Evolutionary conservation across 2,888 invertebrate species (phyloP).

Genomic region (Argyresthia albistria): DNA sequence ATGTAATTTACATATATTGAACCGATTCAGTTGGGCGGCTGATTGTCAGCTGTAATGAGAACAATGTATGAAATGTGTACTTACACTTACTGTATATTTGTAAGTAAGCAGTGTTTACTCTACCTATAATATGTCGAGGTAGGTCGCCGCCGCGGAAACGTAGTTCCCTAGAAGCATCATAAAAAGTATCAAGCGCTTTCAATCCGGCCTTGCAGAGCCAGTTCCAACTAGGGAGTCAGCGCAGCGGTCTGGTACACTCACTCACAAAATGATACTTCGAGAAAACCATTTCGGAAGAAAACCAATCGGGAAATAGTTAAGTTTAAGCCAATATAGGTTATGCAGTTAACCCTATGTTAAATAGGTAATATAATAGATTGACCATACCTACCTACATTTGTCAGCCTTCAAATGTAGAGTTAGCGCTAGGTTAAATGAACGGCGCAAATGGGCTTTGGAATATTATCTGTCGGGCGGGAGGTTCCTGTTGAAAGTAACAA

Average conservation of each 20-base stretch:
- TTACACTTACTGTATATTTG: neutral
- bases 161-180: constrained; percentile 24
- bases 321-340: no score
- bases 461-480: neutral
- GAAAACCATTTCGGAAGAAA: no score
- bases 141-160: constrained; percentile 18
- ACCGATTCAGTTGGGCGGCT: no score
- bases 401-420: no score
- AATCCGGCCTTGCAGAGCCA: constrained; percentile 45
- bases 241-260: constrained; percentile 29
- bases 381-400: no score
- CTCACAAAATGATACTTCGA: constrained; percentile 16
- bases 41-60: no score
- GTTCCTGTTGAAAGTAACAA: neutral
- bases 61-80: neutral
- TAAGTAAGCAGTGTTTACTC: neutral
- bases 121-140: neutral
- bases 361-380: no score
- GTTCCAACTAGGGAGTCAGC: constrained; percentile 52
- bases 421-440: neutral
- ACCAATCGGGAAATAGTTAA: no score
- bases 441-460: neutral
- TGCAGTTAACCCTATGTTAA: no score
- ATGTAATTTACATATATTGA: no score
- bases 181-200: constrained; percentile 60